Percentiles rank a stretch among this genome's conserved stretches.
Conservation (phyloP, 2,113 vertebrate genomes). For the Urocynchramus pylzowi region DNA sequence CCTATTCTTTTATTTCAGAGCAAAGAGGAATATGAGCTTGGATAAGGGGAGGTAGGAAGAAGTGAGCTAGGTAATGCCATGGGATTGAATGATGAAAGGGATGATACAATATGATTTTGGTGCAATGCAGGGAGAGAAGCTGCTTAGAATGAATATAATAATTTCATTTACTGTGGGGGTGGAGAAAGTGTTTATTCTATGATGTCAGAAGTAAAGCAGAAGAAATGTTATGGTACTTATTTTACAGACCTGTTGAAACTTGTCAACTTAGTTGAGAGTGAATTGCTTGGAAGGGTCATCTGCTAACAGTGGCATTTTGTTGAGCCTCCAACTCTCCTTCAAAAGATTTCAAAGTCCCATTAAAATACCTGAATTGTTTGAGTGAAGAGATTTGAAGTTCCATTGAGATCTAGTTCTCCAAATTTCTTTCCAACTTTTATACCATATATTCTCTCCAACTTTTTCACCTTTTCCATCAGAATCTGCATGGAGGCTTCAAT, state of each 20-base stretch:
- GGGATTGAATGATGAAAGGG: neutral
- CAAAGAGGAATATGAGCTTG: neutral
- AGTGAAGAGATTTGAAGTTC: neutral
- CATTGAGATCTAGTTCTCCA: neutral
- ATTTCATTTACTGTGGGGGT: neutral
- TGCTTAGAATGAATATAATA: neutral
- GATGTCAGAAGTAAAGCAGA: neutral
- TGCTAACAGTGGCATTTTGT: neutral
- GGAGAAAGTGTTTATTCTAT: neutral
- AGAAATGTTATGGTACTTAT: neutral
- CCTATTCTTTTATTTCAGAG: neutral
- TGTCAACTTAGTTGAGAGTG: neutral
- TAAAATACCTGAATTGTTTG: neutral
- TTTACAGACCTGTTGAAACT: neutral
- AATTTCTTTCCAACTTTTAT: neutral
- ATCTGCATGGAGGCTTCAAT: neutral
- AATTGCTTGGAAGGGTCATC: neutral
- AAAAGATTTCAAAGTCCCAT: neutral
- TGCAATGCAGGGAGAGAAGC: neutral
- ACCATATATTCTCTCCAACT: neutral
- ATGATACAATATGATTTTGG: neutral
- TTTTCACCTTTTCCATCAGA: neutral
- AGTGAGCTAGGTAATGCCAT: neutral
- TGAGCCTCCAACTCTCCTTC: neutral
- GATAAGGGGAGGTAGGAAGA: neutral